Evolutionary conservation across 2,888 invertebrate species (phyloP), one percentile per base, ranked within the genome.

Genomic region (Poecilus cupreus): DNA sequence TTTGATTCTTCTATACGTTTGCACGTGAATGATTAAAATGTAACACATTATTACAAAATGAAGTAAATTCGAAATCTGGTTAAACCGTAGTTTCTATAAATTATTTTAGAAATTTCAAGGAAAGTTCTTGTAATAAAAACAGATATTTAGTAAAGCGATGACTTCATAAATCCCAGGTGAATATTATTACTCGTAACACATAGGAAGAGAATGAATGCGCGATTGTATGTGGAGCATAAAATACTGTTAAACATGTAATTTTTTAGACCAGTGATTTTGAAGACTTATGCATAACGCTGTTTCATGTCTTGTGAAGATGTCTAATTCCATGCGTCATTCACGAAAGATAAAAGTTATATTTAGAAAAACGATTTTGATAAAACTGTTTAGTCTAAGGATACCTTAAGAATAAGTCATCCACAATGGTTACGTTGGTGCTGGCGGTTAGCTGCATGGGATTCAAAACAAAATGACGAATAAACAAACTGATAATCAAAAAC

Each of bases 231-330:
- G 64, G 64, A 68, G 64, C 64, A 68, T 68, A 68, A 68, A 68
- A 68, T 68, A 18, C 64, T 68, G 64, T 68, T 68, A 68, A 60
- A 37, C 64, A 68, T 68, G 64, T 68, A 32, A 68, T 68, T 68
- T 68, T 37, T 68, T 68, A 68, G 32, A 68, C 16, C 64, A 68
- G 64, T 68, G 64, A 18, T 37, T 68, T 18, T 18, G 37, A 68
- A 68, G 6, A 68, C 37, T 37, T 18, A 10, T 13, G 18, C 32
- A 18, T 13, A 18, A 11, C 16, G 11, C 13, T 68, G 37, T 37
- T 26, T 54, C 20, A 22, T 18, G 43, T n/a, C 43, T 43, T 11
- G 43, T 54, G 22, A 26, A 60, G 60, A 60, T 60, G 13, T 60
- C 13, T 60, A 26, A 60, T 22, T 13, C 22, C 11, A 26, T 60